phyloP scores from a whole-genome alignment of 1,140 invertebrate species.

The Saxidomus purpurata region DNA sequence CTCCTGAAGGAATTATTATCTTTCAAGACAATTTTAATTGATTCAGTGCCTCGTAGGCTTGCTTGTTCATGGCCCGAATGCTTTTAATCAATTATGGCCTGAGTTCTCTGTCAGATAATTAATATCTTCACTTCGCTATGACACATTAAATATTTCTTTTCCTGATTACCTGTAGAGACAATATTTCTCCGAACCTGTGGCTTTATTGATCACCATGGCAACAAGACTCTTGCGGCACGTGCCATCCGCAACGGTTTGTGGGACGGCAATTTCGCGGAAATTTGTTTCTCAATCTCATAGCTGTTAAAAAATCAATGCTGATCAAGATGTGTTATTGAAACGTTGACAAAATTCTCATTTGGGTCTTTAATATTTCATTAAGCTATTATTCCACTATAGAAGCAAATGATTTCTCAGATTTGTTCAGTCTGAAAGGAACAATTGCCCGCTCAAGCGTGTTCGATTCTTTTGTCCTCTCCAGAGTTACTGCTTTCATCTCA shows the following conservation, averaged over 20 bases:
- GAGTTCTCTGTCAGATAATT: conserved; percentile 61
- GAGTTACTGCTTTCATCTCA: neutral
- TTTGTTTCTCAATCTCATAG: conserved; percentile 24
- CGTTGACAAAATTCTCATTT: conserved; percentile 15
- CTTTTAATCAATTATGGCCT: conserved; percentile 64
- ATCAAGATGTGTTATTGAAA: neutral
- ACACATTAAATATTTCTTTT: conserved; percentile 69
- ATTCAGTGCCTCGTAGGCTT: conserved; percentile 7
- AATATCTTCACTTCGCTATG: conserved; percentile 65
- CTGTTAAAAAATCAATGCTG: neutral
- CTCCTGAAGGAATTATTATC: conserved; percentile 49
- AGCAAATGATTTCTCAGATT: conserved; percentile 34
- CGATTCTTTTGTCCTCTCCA: conserved; percentile 6
- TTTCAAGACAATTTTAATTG: conserved; percentile 63
- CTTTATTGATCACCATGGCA: conserved; percentile 52
- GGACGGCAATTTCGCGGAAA: neutral
- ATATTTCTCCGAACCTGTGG: conserved; percentile 56
- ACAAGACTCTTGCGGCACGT: conserved; percentile 38
- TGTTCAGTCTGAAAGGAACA: neutral
- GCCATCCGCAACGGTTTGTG: conserved; percentile 9
- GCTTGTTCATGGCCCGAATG: conserved; percentile 49
- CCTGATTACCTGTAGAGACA: conserved; percentile 64
- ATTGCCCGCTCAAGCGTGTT: neutral
- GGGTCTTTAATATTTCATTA: conserved; percentile 62
- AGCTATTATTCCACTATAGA: conserved; percentile 11